These are phyloP conservation scores for Idris sp. DNA, from an alignment of 1,140 invertebrate genomes.

Conservation along the genomic window DNA sequence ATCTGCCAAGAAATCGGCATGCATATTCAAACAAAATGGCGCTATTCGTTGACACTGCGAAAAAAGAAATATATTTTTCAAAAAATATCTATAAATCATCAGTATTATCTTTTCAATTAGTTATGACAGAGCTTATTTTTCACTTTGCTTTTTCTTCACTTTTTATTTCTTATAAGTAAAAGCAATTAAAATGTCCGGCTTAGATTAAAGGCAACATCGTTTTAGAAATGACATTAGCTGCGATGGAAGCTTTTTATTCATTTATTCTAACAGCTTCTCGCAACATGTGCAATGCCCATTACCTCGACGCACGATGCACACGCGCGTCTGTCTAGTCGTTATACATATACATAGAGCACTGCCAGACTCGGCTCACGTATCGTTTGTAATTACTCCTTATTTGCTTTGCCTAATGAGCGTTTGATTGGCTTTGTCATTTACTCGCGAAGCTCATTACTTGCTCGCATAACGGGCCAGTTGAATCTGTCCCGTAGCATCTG, in stretches of 20 bases:
- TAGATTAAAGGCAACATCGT: constrained; percentile 14
- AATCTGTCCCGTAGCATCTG: constrained; percentile 22
- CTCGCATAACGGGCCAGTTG: constrained; percentile 45
- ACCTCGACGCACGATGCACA: constrained; percentile 43
- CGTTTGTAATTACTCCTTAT: constrained; percentile 63
- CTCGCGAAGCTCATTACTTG: constrained; percentile 45
- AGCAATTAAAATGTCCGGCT: constrained; percentile 18
- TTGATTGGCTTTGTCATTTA: constrained; percentile 65
- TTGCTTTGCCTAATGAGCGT: constrained; percentile 63
- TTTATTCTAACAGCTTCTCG: constrained; percentile 56
- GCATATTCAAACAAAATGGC: constrained; percentile 43
- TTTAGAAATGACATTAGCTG: constrained; percentile 40
- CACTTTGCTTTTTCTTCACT: too few species aligned
- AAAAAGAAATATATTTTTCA: too few species aligned
- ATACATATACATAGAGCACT: constrained; percentile 44
- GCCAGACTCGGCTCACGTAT: constrained; percentile 41
- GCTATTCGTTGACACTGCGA: neutral
- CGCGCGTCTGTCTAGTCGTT: constrained; percentile 37
- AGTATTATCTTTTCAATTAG: too few species aligned
- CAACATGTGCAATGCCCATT: constrained; percentile 51
- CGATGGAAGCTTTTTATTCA: constrained; percentile 41
- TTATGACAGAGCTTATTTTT: too few species aligned
- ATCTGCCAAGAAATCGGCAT: constrained; percentile 43
- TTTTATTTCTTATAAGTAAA: neutral
- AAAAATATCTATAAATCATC: too few species aligned